phyloP scores from a whole-genome alignment of 2,888 invertebrate species.

The Diadegma fenestrale region DNA sequence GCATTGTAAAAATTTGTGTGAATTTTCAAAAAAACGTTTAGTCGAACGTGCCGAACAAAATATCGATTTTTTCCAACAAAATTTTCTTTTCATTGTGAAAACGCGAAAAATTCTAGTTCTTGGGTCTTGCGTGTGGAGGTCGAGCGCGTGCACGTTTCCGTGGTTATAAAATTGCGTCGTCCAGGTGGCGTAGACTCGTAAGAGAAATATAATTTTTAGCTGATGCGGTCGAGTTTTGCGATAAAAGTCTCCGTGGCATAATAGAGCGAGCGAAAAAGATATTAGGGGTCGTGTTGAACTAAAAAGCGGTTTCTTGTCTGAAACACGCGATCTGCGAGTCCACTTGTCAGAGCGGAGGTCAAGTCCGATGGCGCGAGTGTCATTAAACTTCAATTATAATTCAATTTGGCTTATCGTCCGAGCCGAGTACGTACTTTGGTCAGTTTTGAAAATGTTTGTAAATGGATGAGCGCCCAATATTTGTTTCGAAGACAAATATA shows the following conservation, averaged over 20 bases:
- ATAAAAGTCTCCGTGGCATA: not conserved
- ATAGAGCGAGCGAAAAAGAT: conserved; percentile 7
- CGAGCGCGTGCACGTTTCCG: not conserved
- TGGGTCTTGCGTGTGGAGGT: not conserved
- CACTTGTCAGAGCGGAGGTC: conserved; percentile 42
- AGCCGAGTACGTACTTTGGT: not conserved
- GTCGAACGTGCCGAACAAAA: no score
- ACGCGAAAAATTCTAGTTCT: not conserved
- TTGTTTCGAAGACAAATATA: not conserved
- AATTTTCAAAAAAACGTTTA: no score
- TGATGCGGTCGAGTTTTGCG: not conserved
- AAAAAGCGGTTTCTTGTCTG: not conserved
- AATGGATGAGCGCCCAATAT: not conserved
- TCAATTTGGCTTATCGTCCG: conserved; percentile 32
- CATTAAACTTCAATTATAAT: conserved; percentile 56
- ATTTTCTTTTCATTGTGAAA: no score
- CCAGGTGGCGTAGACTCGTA: conserved; percentile 1
- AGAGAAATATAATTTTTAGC: conserved; percentile 4
- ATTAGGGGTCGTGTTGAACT: conserved; percentile 14
- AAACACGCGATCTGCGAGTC: conserved; percentile 59
- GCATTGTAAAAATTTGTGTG: no score
- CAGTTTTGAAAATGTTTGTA: conserved; percentile 1
- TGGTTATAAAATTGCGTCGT: not conserved
- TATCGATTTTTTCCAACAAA: no score
- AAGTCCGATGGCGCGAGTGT: conserved; percentile 50